These are phyloP conservation scores for Ruditapes philippinarum DNA, from an alignment of 1,140 invertebrate genomes.

Conservation along the genomic window DNA sequence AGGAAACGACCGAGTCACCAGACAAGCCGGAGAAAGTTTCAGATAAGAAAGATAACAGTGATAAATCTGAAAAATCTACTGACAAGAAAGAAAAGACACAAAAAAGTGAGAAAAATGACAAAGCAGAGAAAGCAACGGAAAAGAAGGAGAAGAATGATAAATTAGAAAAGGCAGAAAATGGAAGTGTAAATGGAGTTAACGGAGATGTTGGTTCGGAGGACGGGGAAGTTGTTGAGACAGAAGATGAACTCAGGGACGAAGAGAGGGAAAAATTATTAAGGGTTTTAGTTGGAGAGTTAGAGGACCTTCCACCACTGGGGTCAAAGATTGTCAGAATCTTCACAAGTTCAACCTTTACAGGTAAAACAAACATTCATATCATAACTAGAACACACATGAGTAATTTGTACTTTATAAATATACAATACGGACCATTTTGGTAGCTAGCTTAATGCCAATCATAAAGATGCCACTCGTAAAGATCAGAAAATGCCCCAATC, in stretches of 20 bases:
- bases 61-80: not conserved
- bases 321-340: slow-evolving; percentile 99
- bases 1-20: not conserved
- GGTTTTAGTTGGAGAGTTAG: slow-evolving; percentile 95
- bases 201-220: slow-evolving; percentile 10
- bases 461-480: no score
- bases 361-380: no score
- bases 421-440: no score
- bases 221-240: slow-evolving; percentile 43
- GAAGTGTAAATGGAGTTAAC: slow-evolving; percentile 20
- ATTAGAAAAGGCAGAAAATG: slow-evolving; percentile 41
- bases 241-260: slow-evolving; percentile 62
- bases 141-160: slow-evolving; percentile 49
- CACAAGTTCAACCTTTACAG: slow-evolving; percentile 99
- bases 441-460: no score
- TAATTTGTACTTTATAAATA: no score
- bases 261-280: slow-evolving; percentile 72
- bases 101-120: slow-evolving; percentile 1
- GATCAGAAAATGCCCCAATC: no score
- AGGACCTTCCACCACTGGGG: slow-evolving; percentile 96
- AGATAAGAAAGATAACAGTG: slow-evolving; percentile 32
- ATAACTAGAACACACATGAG: no score
- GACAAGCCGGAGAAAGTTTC: slow-evolving; percentile 28
- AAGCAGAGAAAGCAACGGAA: slow-evolving; percentile 4
- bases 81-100: not conserved